Evolutionary conservation across 2,113 vertebrate genomes (phyloP), one percentile per base, ranked within the genome.

Genomic region (Copsychus sechellarum): DNA sequence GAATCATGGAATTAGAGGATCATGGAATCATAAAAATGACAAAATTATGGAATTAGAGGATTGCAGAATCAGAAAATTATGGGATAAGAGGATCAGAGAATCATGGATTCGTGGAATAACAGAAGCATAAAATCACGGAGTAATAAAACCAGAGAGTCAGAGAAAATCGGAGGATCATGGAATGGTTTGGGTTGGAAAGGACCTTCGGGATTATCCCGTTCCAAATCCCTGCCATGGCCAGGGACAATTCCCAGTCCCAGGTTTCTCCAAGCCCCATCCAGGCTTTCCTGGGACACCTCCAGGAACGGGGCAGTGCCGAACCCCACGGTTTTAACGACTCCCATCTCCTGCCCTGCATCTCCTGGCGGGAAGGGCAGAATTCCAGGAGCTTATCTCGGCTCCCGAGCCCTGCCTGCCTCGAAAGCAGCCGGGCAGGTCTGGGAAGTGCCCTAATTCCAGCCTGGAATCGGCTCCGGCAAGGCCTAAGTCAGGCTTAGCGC

Each of bases 341-440:
- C 29, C 40, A 36, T 22, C 38, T 47, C 36, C 24, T 62, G 66
- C n/a, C 34, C 36, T n/a, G 36, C 70, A 8, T 47, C 72, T 65
- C 33, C 22, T 45, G 16, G 33, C 3, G 12, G 17, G 64, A 58
- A 62, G 56, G 25, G 29, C 17, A 23, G 0, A 50, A 8, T 58
- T 22, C 54, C 67, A 62, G 60, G 50, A 81, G 65, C 33, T 6
- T 42, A 74, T 57, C 77, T 78, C 25, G 60, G 62, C 7, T 13
- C 51, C 29, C 5, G 8, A 19, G 60, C 60, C 45, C 76, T 8
- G 47, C 34, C 74, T 8, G 47, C 90, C 90, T 94, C 70, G 92
- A 96, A 95, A 94, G 88, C 81, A 24, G 82, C 65, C 15, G 5
- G 81, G 81, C 93, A 85, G 82, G 85, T 94, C 74, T 88, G 85